Base-by-base conservation (phyloP, 2,113 vertebrate genomes). In the Forbesichthys agassizii region DNA sequence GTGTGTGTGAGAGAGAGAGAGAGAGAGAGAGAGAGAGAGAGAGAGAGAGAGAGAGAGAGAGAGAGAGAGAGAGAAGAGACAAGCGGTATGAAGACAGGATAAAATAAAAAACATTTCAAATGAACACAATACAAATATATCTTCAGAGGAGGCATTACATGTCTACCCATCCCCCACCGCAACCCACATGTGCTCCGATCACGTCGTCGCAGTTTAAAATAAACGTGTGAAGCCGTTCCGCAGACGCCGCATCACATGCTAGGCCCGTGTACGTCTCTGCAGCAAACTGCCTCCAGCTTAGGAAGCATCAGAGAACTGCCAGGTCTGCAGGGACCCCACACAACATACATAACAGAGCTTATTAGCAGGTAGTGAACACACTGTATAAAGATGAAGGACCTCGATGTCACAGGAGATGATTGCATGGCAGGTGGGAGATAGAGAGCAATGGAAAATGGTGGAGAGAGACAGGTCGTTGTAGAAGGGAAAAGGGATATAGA, bases 311-410 rank as follows among this genome's bases (percentile, higher is more conserved):
- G 5, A 16, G 3, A 60, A n/a, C 55, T 56, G 14, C 14, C n/a
- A 47, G n/a, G 11, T 77, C 86, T 49, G 2, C 68, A 47, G 83
- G 74, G 85, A 85, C 64, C 53, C 20, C 65, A 69, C 47, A 49
- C 68, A 57, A 68, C 77, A 80, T 80, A 42, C 64, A 86, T 81
- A 71, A 67, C 61, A 55, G 54, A 18, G 72, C 58, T 84, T 65
- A 85, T 88, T 79, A 90, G 75, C 68, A 61, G 70, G 53, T 12
- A 57, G 20, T 61, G 12, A 48, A 52, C 70, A 48, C 2, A 16
- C 16, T 33, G 8, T 56, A 74, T 65, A 59, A 52, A 5, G 12
- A 4, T 11, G 9, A 51, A n/a, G 58, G 33, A 60, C 49, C 11
- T 79, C 60, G 33, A 69, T 64, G 61, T 8, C 33, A 61, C 61